Evolutionary conservation across 2,797 vertebrate species (phyloP).

Genomic region (Coregonus suidteri): DNA sequence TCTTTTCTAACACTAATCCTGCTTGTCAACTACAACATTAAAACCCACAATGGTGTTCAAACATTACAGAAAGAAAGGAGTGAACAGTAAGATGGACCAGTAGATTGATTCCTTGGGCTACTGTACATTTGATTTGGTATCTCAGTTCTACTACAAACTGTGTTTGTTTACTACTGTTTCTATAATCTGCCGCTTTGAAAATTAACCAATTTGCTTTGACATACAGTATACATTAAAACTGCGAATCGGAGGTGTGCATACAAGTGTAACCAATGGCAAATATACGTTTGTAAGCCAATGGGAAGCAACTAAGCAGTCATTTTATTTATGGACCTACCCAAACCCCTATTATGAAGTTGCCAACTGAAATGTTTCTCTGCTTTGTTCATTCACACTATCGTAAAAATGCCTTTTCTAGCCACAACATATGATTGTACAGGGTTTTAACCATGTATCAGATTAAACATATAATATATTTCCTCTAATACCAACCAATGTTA

Average conservation of each 20-base stretch:
- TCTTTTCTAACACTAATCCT: background rate
- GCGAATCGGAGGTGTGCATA: conserved; percentile 23
- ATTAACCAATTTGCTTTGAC: conserved; percentile 31
- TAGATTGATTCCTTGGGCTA: conserved; percentile 10
- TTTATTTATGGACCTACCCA: conserved; percentile 15
- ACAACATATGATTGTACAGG: conserved; percentile 56
- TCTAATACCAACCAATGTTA: conserved; percentile 69
- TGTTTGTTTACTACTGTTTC: conserved; percentile 36
- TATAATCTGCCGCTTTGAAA: conserved; percentile 25
- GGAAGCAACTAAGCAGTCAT: background rate
- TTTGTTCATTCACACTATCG: conserved; percentile 48
- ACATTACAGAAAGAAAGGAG: conserved; percentile 19
- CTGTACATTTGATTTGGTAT: background rate
- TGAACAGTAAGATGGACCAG: conserved; percentile 15
- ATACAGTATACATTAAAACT: conserved; percentile 42
- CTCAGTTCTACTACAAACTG: conserved; percentile 21
- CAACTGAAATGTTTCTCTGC: conserved; percentile 54
- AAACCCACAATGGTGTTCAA: conserved; percentile 15
- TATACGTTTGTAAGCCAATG: conserved; percentile 3
- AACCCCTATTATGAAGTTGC: conserved; percentile 42
- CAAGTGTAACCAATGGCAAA: conserved; percentile 28
- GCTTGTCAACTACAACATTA: background rate
- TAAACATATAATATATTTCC: conserved; percentile 83
- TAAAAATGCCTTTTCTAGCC: conserved; percentile 46
- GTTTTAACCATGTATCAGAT: conserved; percentile 72